Evolutionary conservation across 2,797 vertebrate species (phyloP).

Genomic region (Thalassophryne amazonica): DNA sequence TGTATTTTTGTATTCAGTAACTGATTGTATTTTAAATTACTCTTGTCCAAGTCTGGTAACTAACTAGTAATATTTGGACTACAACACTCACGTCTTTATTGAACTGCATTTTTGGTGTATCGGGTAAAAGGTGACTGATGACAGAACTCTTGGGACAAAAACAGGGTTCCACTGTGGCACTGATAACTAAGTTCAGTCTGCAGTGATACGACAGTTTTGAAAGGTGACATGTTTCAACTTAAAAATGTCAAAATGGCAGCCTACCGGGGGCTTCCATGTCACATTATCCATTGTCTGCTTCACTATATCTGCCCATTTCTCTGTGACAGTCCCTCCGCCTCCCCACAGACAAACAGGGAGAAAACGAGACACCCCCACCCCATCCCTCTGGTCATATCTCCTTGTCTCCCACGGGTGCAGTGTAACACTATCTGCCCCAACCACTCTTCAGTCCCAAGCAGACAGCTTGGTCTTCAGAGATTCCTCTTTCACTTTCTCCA

Average conservation of each 20-base stretch:
- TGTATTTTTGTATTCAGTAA: too few relatives aligned
- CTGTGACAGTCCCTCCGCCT: constrained; percentile 7
- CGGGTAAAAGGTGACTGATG: too few relatives aligned
- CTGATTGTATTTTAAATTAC: too few relatives aligned
- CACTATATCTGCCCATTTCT: constrained; percentile 7
- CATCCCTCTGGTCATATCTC: constrained; percentile 57
- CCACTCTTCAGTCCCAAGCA: constrained; percentile 57
- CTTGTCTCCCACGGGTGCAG: constrained; percentile 56
- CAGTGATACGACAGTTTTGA: neutral
- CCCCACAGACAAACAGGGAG: constrained; percentile 4
- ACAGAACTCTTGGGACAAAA: too few relatives aligned
- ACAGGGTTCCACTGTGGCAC: too few relatives aligned
- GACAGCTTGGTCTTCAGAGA: constrained; percentile 67
- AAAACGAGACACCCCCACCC: constrained; percentile 8
- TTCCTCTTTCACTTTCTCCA: constrained; percentile 36
- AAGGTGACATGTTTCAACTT: constrained; percentile 3
- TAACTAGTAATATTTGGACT: too few relatives aligned
- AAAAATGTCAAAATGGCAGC: neutral
- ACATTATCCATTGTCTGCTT: constrained; percentile 4
- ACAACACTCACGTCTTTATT: too few relatives aligned
- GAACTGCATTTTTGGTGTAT: too few relatives aligned
- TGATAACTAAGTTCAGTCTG: neutral
- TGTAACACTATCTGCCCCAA: constrained; percentile 66
- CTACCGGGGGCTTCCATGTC: neutral
- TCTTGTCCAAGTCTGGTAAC: too few relatives aligned